Percentiles rank a stretch among this genome's conserved stretches.
phyloP scores from a whole-genome alignment of 2,888 invertebrate genomes.

The Torymus tubicola region DNA sequence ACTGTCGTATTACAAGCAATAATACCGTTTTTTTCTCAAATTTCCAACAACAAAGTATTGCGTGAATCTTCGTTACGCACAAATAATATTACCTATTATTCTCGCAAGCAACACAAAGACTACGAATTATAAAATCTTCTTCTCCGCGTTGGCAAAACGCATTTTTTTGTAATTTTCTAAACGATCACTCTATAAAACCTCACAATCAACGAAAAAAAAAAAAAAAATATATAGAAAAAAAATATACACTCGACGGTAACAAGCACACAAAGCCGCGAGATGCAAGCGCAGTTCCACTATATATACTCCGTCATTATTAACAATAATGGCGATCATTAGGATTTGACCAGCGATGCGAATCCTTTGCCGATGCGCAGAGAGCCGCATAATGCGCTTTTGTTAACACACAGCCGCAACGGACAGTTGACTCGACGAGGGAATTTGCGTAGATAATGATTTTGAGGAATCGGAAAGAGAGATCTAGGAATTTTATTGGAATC shows the following conservation, averaged over 20 bases:
- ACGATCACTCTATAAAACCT: conserved; percentile 37
- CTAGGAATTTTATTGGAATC: conserved; percentile 12
- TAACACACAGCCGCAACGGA: too few relatives aligned
- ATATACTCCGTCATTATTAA: conserved; percentile 22
- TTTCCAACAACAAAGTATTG: too few relatives aligned
- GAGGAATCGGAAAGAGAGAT: conserved; percentile 21
- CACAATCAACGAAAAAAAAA: conserved; percentile 3
- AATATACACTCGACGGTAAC: not conserved
- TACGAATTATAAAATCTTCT: too few relatives aligned
- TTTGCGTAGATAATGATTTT: conserved; percentile 30
- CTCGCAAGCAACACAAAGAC: too few relatives aligned
- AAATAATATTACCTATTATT: too few relatives aligned
- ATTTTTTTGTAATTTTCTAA: not conserved
- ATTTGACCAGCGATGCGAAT: conserved; percentile 39
- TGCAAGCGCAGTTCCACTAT: not conserved
- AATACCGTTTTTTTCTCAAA: too few relatives aligned
- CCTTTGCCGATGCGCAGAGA: not conserved
- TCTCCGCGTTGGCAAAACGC: too few relatives aligned
- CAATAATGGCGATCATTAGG: conserved; percentile 47
- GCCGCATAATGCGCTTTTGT: not conserved
- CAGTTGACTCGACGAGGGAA: not conserved
- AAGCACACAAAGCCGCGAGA: not conserved
- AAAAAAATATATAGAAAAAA: not conserved
- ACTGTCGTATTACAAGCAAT: too few relatives aligned
- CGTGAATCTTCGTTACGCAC: too few relatives aligned